Conservation (phyloP, 2,113 vertebrate species). For the Callocephalon fimbriatum region DNA sequence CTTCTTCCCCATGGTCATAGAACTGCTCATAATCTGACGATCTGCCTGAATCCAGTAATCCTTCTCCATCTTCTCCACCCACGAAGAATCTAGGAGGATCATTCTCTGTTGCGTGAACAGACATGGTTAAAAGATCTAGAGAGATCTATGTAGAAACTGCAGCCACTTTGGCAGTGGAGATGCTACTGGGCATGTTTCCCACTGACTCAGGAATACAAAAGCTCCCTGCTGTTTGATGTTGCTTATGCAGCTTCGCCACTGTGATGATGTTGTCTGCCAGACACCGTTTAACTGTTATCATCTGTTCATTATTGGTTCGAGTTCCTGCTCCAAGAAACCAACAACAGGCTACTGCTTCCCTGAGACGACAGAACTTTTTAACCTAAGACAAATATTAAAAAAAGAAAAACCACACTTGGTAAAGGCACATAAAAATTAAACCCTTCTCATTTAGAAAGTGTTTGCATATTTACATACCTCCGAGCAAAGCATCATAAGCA, state of each 20-base stretch:
- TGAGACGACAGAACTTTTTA: slow-evolving; percentile 23
- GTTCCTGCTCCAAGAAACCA: slow-evolving; percentile 11
- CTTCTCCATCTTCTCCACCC: slow-evolving; percentile 86
- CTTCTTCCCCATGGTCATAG: slow-evolving; percentile 86
- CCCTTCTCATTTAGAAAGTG: background rate
- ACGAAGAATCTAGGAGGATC: slow-evolving; percentile 87
- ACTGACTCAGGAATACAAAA: background rate
- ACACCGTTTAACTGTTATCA: slow-evolving; percentile 56
- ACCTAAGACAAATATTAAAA: slow-evolving; percentile 22
- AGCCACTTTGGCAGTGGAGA: background rate
- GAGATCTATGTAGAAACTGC: slow-evolving; percentile 36
- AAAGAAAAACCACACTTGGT: background rate
- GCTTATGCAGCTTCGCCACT: background rate
- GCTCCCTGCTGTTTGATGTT: slow-evolving; percentile 13
- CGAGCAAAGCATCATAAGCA: background rate
- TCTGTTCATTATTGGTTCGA: slow-evolving; percentile 40
- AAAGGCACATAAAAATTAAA: background rate
- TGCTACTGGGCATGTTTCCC: slow-evolving; percentile 50
- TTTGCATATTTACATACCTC: background rate
- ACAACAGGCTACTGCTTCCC: background rate
- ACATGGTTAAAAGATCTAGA: slow-evolving; percentile 62
- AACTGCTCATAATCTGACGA: slow-evolving; percentile 81
- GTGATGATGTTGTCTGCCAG: slow-evolving; percentile 53
- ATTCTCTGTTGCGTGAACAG: slow-evolving; percentile 75
- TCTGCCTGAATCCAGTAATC: slow-evolving; percentile 76